Percentiles rank a stretch among this genome's conserved stretches.
Evolutionary conservation across 2,113 vertebrate species (phyloP).

Genomic region (Pterophyllum scalare): DNA sequence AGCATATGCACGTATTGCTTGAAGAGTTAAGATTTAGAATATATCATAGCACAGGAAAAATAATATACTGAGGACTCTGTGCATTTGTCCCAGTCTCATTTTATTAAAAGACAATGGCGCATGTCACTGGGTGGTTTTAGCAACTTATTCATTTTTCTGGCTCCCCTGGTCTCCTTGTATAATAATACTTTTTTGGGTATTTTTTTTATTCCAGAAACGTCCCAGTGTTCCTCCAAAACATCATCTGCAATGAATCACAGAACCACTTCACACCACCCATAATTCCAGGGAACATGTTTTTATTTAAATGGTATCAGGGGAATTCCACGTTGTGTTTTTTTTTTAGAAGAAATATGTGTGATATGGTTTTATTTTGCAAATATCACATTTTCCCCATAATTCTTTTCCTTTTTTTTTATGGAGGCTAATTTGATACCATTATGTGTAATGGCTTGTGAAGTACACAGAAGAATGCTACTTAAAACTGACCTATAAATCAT

Average conservation of each 20-base stretch:
- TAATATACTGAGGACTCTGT: not conserved
- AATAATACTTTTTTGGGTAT: not conserved
- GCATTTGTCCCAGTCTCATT: not conserved
- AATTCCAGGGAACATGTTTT: not conserved
- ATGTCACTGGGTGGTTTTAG: too few species aligned
- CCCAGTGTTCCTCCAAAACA: not conserved
- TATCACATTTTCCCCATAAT: not conserved
- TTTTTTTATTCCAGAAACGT: fast-evolving
- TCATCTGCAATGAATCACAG: not conserved
- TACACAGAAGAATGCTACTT: too few species aligned
- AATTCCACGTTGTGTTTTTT: too few species aligned
- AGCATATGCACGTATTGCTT: not conserved
- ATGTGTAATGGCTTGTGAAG: not conserved
- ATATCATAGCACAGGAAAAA: not conserved
- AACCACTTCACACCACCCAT: not conserved
- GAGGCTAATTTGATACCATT: not conserved
- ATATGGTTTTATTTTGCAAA: not conserved
- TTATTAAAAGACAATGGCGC: too few species aligned
- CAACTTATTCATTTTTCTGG: not conserved
- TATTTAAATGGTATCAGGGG: not conserved
- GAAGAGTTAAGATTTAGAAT: not conserved
- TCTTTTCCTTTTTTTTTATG: not conserved
- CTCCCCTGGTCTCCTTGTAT: not conserved
- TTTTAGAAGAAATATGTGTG: not conserved
- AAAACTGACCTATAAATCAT: too few species aligned